These are phyloP conservation scores for Meteorus sp. DNA, from an alignment of 1,140 invertebrate species.

Conservation along the genomic window DNA sequence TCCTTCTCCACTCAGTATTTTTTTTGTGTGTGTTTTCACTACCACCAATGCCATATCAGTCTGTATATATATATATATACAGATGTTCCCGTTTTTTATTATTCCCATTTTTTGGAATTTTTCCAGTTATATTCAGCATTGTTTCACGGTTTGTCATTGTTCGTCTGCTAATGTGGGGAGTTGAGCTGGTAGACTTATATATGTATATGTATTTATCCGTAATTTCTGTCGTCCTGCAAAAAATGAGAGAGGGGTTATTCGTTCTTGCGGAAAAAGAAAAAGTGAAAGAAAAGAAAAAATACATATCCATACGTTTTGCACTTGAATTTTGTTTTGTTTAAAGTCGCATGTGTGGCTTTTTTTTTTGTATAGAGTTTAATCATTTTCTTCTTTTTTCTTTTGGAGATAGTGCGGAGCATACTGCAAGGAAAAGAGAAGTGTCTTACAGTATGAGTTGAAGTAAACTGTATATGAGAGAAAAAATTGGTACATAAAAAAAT, in stretches of 20 bases:
- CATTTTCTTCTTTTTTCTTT: neutral
- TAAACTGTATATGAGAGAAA: no score
- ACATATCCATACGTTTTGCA: constrained; percentile 4
- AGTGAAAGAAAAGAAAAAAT: constrained; percentile 28
- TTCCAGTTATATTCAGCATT: constrained; percentile 59
- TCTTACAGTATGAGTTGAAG: no score
- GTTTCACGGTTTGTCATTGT: constrained; percentile 60
- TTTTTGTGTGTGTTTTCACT: constrained; percentile 38
- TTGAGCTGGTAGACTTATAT: no score
- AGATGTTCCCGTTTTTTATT: constrained; percentile 46
- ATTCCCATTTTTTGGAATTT: constrained; percentile 57
- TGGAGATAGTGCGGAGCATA: neutral
- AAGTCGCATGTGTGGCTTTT: neutral
- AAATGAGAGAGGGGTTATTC: neutral
- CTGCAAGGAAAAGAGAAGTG: neutral
- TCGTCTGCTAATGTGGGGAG: constrained; percentile 47
- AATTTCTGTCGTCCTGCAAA: neutral
- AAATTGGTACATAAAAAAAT: no score
- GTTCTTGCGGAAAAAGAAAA: constrained; percentile 31
- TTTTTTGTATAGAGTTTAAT: neutral
- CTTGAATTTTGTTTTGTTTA: constrained; percentile 13
- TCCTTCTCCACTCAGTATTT: constrained; percentile 22
- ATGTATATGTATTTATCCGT: no score
- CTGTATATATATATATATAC: no score
- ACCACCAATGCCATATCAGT: constrained; percentile 34